These are phyloP conservation scores for Tretioscincus oriximinensis DNA, from an alignment of 2,113 vertebrate species.

Conservation along the genomic window DNA sequence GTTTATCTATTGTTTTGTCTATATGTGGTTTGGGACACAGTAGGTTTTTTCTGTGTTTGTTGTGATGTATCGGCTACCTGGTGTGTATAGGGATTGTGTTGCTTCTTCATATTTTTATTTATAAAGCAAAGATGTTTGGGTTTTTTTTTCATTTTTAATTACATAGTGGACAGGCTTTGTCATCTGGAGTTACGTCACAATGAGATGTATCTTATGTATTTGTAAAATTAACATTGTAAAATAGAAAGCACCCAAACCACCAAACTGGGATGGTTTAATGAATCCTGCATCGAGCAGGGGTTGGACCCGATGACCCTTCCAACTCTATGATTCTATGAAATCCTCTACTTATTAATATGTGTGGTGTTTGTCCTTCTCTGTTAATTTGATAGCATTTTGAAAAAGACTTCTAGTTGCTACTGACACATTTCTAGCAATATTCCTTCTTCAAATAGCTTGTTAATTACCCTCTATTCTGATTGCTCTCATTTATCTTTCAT, in stretches of 20 bases:
- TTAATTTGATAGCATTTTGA: slow-evolving; percentile 4
- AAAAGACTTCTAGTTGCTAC: not conserved
- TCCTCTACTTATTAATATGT: slow-evolving; percentile 3
- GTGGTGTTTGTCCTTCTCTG: not conserved
- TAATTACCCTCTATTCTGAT: slow-evolving; percentile 16
- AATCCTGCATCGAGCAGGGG: no score
- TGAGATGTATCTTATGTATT: not conserved
- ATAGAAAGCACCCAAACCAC: not conserved
- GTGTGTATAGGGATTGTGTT: no score
- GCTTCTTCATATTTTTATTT: no score
- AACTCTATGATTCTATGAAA: not conserved
- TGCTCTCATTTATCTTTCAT: slow-evolving; percentile 3
- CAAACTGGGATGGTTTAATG: not conserved
- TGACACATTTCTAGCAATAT: not conserved
- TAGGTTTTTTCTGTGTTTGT: no score
- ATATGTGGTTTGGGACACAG: no score
- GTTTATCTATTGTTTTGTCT: no score
- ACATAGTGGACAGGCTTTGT: not conserved
- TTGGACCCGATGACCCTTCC: no score
- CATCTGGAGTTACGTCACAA: not conserved
- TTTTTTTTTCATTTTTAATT: no score
- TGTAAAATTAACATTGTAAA: not conserved
- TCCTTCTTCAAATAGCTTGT: slow-evolving; percentile 1
- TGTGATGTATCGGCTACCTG: no score
- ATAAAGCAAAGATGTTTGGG: not conserved